Base-by-base conservation (phyloP, 2,113 vertebrate genomes). In the Vimba vimba region DNA sequence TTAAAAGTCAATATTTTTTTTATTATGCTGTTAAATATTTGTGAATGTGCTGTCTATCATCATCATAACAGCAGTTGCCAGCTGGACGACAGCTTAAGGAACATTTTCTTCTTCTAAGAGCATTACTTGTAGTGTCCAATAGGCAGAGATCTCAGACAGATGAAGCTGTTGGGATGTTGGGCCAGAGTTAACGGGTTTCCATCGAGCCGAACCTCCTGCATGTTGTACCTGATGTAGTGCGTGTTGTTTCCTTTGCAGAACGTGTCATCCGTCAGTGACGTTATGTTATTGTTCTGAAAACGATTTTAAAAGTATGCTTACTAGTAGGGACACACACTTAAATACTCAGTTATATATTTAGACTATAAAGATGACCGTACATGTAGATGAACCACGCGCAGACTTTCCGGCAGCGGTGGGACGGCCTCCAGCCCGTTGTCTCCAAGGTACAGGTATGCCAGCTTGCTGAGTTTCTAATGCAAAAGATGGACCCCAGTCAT, bases 211-310 rank as follows among this genome's bases (percentile, higher is more conserved):
- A 97, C 96, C 90, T 98, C 94, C 12, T 96, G 93, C 94, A 98
- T 91, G 7, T 89, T 93, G 4, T 91, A 82, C 59, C 97, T 94
- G 89, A 98, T 95, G 85, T 98, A 98, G 57, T 93, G 91, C 1
- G 95, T 97, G 87, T 91, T 91, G 86, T 96, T 97, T 9, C 96
- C 94, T 93, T 96, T 97, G 94, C 97, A 98, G 95, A 99, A 99
- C 0, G 97, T 98, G 85, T 96, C 94, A 10, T 98, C 96, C 0
- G 95, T 96, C 91, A 98, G 92, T 17, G 92, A 93, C 45, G 94
- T 93, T 91, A 99, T 98, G 82, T 96, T 97, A 94, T 99, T 99
- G 91, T 96, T 96, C 97, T 99, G 95, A 69, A 71, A 74, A 50
- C 33, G 7, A 88, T 73, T 19, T 77, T 33, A n/a, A 13, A 75